Conservation (phyloP, 2,113 vertebrate genomes). For the Lepidothrix coronata region DNA sequence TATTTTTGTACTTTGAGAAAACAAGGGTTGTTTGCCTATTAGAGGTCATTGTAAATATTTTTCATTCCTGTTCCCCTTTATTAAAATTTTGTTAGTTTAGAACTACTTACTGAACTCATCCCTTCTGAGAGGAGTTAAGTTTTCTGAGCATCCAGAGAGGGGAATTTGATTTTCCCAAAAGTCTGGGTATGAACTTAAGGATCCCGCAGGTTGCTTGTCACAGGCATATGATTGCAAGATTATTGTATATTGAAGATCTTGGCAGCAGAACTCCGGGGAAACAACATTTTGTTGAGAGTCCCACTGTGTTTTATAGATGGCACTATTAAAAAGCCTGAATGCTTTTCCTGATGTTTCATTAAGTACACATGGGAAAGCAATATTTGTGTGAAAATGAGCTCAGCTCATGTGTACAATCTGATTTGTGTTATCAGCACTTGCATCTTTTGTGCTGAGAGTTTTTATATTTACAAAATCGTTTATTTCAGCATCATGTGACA, state of each 20-base stretch:
- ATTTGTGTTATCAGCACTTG: neutral
- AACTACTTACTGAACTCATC: neutral
- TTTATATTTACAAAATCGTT: neutral
- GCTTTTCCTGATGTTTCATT: slow-evolving; percentile 18
- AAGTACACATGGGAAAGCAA: neutral
- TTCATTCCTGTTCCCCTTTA: neutral
- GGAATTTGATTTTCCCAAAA: neutral
- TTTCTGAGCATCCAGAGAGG: neutral
- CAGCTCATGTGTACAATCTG: neutral
- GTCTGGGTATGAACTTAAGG: neutral
- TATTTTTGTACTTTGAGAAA: neutral
- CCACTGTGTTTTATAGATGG: neutral
- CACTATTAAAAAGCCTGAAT: neutral
- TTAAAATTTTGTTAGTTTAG: neutral
- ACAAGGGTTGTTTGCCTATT: neutral
- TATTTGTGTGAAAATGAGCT: neutral
- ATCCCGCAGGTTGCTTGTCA: neutral
- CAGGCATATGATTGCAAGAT: neutral
- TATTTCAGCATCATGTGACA: neutral
- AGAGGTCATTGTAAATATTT: neutral
- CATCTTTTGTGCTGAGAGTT: neutral
- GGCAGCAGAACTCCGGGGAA: neutral
- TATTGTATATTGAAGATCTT: neutral
- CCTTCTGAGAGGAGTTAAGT: neutral
- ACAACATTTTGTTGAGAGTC: neutral